Conservation (phyloP, 2,888 invertebrate species). For the Synergus gifuensis region DNA sequence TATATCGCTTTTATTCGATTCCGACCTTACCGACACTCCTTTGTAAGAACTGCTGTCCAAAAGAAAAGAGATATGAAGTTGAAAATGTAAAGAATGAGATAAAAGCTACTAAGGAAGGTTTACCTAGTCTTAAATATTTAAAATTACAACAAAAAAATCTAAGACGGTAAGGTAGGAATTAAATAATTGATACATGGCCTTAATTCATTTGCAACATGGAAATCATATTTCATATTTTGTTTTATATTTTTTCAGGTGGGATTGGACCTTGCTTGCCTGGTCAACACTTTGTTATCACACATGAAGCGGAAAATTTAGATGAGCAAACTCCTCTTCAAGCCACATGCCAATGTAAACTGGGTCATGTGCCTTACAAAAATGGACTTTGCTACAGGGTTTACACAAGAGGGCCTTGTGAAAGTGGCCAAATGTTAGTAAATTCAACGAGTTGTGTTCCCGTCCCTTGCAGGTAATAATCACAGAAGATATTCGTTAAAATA, state of each 20-base stretch:
- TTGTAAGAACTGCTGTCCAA: no score
- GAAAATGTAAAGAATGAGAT: no score
- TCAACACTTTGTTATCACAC: conserved; percentile 83
- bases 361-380: conserved; percentile 82
- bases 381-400: conserved; percentile 88
- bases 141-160: no score
- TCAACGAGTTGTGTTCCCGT: conserved; percentile 84
- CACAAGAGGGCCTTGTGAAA: conserved; percentile 88
- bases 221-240: neutral
- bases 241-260: conserved; percentile 79
- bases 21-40: no score
- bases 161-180: no score
- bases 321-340: conserved; percentile 76
- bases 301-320: conserved; percentile 52
- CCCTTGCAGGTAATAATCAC: conserved; percentile 80
- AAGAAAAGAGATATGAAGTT: no score
- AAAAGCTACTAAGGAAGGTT: no score
- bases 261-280: conserved; percentile 88
- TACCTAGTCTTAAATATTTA: no score
- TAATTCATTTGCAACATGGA: no score
- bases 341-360: conserved; percentile 85
- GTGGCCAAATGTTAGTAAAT: conserved; percentile 85
- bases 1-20: no score
- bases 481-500: neutral
- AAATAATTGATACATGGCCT: no score